phyloP scores from a whole-genome alignment of 2,888 invertebrate species.

The Pemphredon lugubris region DNA sequence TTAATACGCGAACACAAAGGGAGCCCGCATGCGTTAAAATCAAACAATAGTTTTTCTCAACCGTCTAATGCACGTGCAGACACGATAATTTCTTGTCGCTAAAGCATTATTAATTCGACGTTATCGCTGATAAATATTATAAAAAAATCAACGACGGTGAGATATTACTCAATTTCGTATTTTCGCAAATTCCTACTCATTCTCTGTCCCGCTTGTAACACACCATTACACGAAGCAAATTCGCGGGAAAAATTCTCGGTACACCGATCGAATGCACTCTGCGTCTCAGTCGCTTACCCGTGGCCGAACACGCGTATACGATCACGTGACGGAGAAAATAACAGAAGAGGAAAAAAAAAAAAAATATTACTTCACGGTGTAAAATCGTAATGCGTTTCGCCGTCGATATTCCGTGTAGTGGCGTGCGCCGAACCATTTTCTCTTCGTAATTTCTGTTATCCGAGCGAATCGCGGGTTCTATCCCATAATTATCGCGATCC shows the following conservation, averaged over 20 bases:
- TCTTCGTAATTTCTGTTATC: slow-evolving; percentile 44
- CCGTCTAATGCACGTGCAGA: too few species aligned
- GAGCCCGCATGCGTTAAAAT: too few species aligned
- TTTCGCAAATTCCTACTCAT: too few species aligned
- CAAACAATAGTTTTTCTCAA: too few species aligned
- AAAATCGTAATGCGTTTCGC: slow-evolving; percentile 31
- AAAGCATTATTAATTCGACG: too few species aligned
- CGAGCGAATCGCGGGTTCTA: slow-evolving; percentile 20
- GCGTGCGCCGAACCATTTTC: slow-evolving; percentile 45
- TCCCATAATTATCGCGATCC: slow-evolving; percentile 41
- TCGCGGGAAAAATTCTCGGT: background rate
- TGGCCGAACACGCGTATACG: background rate
- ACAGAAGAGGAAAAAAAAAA: slow-evolving; percentile 5
- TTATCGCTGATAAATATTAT: too few species aligned
- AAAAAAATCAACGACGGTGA: too few species aligned
- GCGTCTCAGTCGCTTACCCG: background rate
- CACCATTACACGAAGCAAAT: too few species aligned
- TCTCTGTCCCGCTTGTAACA: background rate
- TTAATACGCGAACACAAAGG: too few species aligned
- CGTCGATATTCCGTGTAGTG: slow-evolving; percentile 25
- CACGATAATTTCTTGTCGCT: too few species aligned
- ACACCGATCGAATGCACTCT: background rate
- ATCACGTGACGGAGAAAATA: slow-evolving; percentile 3
- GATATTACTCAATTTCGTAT: too few species aligned
- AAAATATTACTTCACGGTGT: slow-evolving; percentile 35